phyloP scores from a whole-genome alignment of 2,797 vertebrate species.

The Anomalospiza imberbis region DNA sequence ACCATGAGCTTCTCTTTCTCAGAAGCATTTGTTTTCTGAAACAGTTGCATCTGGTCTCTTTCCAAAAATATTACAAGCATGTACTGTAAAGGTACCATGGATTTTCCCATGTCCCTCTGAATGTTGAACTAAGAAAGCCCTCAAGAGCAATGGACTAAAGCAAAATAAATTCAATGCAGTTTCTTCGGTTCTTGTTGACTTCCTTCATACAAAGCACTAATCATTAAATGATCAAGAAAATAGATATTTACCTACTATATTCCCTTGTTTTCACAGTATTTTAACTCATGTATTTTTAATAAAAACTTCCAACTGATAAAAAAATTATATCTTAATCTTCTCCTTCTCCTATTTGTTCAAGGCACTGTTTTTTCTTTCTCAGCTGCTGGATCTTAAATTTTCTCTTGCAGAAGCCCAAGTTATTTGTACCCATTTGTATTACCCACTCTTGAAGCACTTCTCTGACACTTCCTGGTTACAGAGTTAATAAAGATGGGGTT shows the following conservation, averaged over 20 bases:
- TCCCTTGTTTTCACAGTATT: background rate
- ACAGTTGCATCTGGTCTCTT: background rate
- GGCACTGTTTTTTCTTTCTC: background rate
- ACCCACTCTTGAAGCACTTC: background rate
- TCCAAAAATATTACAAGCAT: background rate
- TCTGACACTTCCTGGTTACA: background rate
- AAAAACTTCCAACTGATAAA: background rate
- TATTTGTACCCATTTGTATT: background rate
- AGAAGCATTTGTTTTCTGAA: background rate
- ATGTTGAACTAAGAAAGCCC: background rate
- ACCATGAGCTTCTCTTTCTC: background rate
- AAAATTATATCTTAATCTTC: background rate
- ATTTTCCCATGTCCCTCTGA: background rate
- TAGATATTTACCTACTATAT: background rate
- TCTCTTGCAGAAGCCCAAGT: background rate
- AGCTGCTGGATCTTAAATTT: background rate
- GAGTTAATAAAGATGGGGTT: background rate
- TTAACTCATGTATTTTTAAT: background rate
- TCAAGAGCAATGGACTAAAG: background rate
- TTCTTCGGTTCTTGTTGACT: background rate
- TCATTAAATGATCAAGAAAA: background rate
- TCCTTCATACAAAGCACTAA: background rate
- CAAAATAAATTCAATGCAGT: background rate
- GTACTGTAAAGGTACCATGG: background rate
- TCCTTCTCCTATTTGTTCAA: background rate